phyloP scores from a whole-genome alignment of 1,140 invertebrate species.

The Drosophila parvula region DNA sequence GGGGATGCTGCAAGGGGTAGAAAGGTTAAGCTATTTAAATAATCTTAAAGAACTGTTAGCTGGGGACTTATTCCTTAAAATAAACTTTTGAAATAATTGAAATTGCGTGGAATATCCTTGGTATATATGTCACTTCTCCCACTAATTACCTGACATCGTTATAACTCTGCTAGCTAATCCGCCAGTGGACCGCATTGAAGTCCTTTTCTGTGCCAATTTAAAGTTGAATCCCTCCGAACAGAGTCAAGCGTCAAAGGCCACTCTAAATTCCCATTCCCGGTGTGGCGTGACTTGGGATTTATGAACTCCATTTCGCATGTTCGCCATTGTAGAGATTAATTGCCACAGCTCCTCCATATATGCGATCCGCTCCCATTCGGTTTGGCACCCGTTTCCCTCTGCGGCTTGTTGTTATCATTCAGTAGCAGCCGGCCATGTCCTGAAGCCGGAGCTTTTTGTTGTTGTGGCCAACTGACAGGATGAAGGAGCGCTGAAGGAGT shows the following conservation, averaged over 20 bases:
- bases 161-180: neutral
- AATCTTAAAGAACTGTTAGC: neutral
- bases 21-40: slow-evolving; percentile 31
- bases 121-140: neutral
- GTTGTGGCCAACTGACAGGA: slow-evolving; percentile 40
- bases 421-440: slow-evolving; percentile 75
- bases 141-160: slow-evolving; percentile 19
- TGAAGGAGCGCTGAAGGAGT: slow-evolving; percentile 21
- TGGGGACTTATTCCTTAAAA: neutral
- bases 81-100: slow-evolving; percentile 4
- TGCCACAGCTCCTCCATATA: slow-evolving; percentile 57
- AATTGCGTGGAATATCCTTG: neutral
- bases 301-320: slow-evolving; percentile 80
- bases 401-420: slow-evolving; percentile 74
- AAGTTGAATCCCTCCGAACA: slow-evolving; percentile 33
- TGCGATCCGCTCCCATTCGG: slow-evolving; percentile 5
- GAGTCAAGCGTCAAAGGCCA: slow-evolving; percentile 17
- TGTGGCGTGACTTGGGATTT: slow-evolving; percentile 75
- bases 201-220: slow-evolving; percentile 36
- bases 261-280: slow-evolving; percentile 22
- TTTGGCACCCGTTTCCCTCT: slow-evolving; percentile 46
- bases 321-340: slow-evolving; percentile 79
- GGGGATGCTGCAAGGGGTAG: neutral
- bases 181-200: slow-evolving; percentile 9
- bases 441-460: slow-evolving; percentile 39